Evolutionary conservation across 2,888 invertebrate species (phyloP), one percentile per base, ranked within the genome.

Genomic region (Drosophila gaucha): DNA sequence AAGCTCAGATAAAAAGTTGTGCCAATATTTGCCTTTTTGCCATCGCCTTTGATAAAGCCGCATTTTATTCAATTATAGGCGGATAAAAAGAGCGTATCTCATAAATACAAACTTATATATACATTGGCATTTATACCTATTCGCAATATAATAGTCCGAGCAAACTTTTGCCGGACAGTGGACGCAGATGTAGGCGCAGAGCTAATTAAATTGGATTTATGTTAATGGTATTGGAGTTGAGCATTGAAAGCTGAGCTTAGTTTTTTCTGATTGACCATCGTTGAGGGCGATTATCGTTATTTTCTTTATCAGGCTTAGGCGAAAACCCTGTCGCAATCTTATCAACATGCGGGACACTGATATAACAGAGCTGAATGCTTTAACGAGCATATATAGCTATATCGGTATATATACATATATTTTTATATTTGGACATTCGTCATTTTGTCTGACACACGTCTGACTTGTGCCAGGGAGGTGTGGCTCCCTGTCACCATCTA

Each of bases 41-140:
- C 41, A 46, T 43, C 64, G 63, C 54, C 56, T 74, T 73, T 69
- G 66, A 71, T 58, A 57, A 50, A 55, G 67, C 72, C 86, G 75
- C 65, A 65, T 77, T 88, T 88, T 67, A 88, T 84, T 88, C 84
- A 84, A 84, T 84, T 84, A 88, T 70, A 73, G 78, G 67, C 82
- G 89, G 82, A 87, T 87, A 70, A 78, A 70, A 47, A 43, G 54
- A 58, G 51, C 57, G 60, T 44, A 63, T 57, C 51, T 18, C 71
- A 75, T 59, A 60, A 60, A 64, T 31, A 55, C 24, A 24, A 20
- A 22, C 9, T 36, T 24, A 20, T 16, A 22, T 28, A 50, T 33
- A 22, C 30, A 12, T 14, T 24, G 8, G n/a, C 9, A 46, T 50
- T 30, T 41, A 36, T 39, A 41, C 16, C 18, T 26, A 31, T 52